Percentiles rank a stretch among this genome's conserved stretches.
Conservation (phyloP, 2,113 vertebrate species). For the Cyanoderma ruficeps region DNA sequence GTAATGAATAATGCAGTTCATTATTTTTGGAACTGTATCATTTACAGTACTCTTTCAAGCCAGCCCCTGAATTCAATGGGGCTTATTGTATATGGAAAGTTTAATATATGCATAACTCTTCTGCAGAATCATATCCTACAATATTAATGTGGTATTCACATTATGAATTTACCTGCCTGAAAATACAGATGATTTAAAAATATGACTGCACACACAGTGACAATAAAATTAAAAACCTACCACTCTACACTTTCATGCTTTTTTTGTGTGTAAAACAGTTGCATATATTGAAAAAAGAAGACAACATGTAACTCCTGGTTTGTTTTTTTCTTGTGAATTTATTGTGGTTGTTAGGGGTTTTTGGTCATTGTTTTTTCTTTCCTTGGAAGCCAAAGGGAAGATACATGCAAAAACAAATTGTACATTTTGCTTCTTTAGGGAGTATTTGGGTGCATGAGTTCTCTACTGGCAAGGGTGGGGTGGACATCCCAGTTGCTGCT, state of each 20-base stretch:
- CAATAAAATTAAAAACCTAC: not conserved
- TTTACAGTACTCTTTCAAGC: slow-evolving; percentile 53
- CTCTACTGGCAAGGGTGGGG: not conserved
- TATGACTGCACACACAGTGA: not conserved
- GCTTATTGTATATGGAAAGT: slow-evolving; percentile 52
- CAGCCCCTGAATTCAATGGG: slow-evolving; percentile 63
- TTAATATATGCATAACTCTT: slow-evolving; percentile 48
- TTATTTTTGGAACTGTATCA: slow-evolving; percentile 67
- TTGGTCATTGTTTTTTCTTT: not conserved
- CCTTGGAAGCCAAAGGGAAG: not conserved
- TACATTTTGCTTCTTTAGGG: not conserved
- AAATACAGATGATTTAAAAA: slow-evolving; percentile 29
- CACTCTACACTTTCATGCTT: not conserved
- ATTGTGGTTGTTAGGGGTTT: not conserved
- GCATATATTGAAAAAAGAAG: not conserved
- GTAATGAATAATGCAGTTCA: slow-evolving; percentile 69
- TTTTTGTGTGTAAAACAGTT: not conserved
- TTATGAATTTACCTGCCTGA: slow-evolving; percentile 51
- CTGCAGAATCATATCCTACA: slow-evolving; percentile 15
- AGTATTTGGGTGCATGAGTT: not conserved
- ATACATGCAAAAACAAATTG: not conserved
- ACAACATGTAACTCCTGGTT: not conserved
- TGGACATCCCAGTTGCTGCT: not conserved
- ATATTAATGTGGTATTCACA: slow-evolving; percentile 23
- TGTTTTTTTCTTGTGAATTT: not conserved